Evolutionary conservation across 2,797 vertebrate species (phyloP).

Genomic region (Lates japonicus): DNA sequence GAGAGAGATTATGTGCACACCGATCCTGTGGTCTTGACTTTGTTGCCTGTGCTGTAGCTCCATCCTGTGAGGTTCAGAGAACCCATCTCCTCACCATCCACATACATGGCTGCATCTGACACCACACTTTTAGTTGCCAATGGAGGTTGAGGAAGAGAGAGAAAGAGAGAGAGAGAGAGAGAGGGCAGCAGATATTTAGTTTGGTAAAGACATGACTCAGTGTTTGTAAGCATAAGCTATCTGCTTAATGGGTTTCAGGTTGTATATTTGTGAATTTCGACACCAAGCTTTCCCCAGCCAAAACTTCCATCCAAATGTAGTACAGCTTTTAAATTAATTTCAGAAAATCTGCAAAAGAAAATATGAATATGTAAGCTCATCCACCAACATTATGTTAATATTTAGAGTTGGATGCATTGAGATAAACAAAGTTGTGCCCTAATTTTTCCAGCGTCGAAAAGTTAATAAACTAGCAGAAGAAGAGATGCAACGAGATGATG

Average conservation of each 20-base stretch:
- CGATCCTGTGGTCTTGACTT: constrained; percentile 98
- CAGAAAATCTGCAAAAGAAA: constrained; percentile 7
- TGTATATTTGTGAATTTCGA: constrained; percentile 2
- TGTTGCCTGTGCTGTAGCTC: constrained; percentile 98
- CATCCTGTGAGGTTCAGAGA: constrained; percentile 95
- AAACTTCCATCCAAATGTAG: neutral
- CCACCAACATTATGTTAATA: neutral
- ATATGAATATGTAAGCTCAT: constrained; percentile 6
- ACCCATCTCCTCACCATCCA: constrained; percentile 94
- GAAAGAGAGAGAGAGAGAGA: constrained; percentile 5
- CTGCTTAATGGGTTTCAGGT: constrained; percentile 12
- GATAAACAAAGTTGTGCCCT: constrained; percentile 21
- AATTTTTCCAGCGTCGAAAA: constrained; percentile 5
- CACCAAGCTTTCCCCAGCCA: constrained; percentile 1
- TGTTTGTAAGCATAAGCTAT: constrained; percentile 12
- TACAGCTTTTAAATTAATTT: constrained; percentile 1
- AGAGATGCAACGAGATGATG: constrained; percentile 4
- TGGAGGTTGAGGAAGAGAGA: constrained; percentile 86
- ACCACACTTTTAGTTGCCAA: constrained; percentile 98
- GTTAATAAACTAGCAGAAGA: constrained; percentile 1
- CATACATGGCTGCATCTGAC: constrained; percentile 97
- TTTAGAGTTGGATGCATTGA: constrained; percentile 10
- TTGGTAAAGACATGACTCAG: neutral
- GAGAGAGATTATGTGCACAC: constrained; percentile 30
- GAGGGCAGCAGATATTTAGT: constrained; percentile 4